phyloP scores from a whole-genome alignment of 2,888 invertebrate genomes.

The Synanthedon tipuliformis region DNA sequence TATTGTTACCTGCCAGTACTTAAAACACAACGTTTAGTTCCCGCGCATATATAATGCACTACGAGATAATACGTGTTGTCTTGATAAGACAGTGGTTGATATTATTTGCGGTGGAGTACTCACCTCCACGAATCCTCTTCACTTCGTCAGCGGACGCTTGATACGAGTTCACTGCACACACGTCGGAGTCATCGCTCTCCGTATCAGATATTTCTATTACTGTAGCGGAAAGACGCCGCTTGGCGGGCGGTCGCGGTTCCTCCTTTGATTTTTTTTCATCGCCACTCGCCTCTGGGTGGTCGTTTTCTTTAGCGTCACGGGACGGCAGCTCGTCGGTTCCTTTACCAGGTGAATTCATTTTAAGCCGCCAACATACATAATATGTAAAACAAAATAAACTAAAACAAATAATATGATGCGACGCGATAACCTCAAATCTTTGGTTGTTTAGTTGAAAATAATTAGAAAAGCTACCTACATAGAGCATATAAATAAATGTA shows the following conservation, averaged over 20 bases:
- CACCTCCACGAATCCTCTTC: constrained; percentile 60
- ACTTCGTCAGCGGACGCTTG: constrained; percentile 63
- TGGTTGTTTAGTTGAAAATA: constrained; percentile 26
- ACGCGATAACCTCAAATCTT: constrained; percentile 56
- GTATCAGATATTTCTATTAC: constrained; percentile 64
- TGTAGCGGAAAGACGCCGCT: constrained; percentile 34
- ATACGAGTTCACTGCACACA: constrained; percentile 63
- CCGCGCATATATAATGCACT: constrained; percentile 28
- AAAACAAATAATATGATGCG: constrained; percentile 49
- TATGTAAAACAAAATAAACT: constrained; percentile 51
- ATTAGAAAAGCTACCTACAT: no score
- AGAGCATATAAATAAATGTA: no score
- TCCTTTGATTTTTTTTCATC: constrained; percentile 19
- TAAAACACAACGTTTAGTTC: constrained; percentile 16
- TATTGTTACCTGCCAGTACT: not conserved
- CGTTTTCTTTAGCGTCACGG: constrained; percentile 25
- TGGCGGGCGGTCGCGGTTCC: constrained; percentile 46
- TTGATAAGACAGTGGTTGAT: not conserved
- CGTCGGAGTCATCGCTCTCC: constrained; percentile 62
- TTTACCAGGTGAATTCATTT: constrained; percentile 56
- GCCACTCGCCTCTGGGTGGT: constrained; percentile 18
- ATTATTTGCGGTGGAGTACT: constrained; percentile 8
- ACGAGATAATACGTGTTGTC: not conserved
- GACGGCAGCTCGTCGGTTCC: constrained; percentile 50
- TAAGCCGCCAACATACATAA: constrained; percentile 47